phyloP scores from a whole-genome alignment of 2,113 vertebrate species.

The Onychostoma macrolepis region DNA sequence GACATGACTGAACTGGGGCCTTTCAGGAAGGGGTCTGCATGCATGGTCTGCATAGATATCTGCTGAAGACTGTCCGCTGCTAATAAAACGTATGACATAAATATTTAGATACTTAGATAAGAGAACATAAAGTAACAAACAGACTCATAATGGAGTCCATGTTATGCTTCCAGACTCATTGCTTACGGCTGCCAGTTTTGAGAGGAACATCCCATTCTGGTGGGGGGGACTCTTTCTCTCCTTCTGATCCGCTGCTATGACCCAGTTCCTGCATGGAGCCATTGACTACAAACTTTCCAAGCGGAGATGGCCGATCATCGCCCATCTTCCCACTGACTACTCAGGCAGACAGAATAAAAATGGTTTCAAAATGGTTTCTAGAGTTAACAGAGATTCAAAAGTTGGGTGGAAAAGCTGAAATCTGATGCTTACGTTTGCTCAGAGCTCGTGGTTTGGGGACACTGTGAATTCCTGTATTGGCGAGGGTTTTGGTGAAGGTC shows the following conservation, averaged over 20 bases:
- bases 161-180: neutral
- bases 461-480: slow-evolving; percentile 79
- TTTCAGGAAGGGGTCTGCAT: slow-evolving; percentile 94
- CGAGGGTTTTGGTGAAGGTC: slow-evolving; percentile 84
- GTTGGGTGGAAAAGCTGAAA: neutral
- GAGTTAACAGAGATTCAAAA: neutral
- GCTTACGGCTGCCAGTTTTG: slow-evolving; percentile 85
- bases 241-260: slow-evolving; percentile 96
- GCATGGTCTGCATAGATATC: slow-evolving; percentile 94
- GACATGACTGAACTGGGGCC: slow-evolving; percentile 80
- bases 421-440: slow-evolving; percentile 68
- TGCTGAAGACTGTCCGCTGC: slow-evolving; percentile 95
- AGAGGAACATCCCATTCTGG: slow-evolving; percentile 96
- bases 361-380: slow-evolving; percentile 49
- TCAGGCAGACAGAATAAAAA: slow-evolving; percentile 19
- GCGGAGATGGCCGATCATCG: slow-evolving; percentile 82
- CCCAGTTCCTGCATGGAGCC: slow-evolving; percentile 83
- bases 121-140: neutral
- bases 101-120: neutral
- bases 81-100: slow-evolving; percentile 59
- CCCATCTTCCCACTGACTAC: slow-evolving; percentile 74
- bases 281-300: slow-evolving; percentile 83
- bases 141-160: neutral
- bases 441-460: slow-evolving; percentile 83
- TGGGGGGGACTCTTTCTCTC: slow-evolving; percentile 92